phyloP scores from a whole-genome alignment of 2,113 vertebrate genomes.

The Grammomys dolichurus region DNA sequence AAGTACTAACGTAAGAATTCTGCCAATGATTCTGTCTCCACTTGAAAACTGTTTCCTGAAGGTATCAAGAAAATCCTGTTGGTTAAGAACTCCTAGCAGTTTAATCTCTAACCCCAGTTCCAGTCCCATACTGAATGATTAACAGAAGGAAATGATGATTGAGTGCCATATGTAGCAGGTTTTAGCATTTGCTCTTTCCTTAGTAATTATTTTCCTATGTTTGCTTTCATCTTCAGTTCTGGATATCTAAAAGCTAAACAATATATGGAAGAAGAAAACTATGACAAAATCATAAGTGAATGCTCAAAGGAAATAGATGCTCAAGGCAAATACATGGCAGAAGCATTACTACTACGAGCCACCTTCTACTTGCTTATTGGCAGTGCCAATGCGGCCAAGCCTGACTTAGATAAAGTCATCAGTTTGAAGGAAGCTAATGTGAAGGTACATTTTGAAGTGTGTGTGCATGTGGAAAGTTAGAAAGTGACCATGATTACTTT shows the following conservation, averaged over 20 bases:
- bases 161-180: background rate
- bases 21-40: background rate
- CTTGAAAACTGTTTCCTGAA: background rate
- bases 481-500: background rate
- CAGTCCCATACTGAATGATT: background rate
- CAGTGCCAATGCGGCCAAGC: constrained; percentile 95
- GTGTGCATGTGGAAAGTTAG: background rate
- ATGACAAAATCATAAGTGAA: constrained; percentile 99
- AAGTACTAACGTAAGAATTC: background rate
- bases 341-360: constrained; percentile 96
- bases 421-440: constrained; percentile 96
- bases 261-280: constrained; percentile 99
- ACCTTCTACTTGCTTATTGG: constrained; percentile 99
- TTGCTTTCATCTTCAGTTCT: constrained; percentile 89
- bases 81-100: background rate
- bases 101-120: background rate
- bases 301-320: constrained; percentile 98
- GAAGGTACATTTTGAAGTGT: constrained; percentile 89
- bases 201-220: constrained; percentile 45
- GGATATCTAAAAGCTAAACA: constrained; percentile 98
- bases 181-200: constrained; percentile 42
- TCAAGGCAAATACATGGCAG: constrained; percentile 93
- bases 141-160: background rate
- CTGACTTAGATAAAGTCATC: constrained; percentile 97
- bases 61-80: background rate